These are phyloP conservation scores for Albula glossodonta DNA, from an alignment of 2,113 vertebrate genomes.

Conservation along the genomic window DNA sequence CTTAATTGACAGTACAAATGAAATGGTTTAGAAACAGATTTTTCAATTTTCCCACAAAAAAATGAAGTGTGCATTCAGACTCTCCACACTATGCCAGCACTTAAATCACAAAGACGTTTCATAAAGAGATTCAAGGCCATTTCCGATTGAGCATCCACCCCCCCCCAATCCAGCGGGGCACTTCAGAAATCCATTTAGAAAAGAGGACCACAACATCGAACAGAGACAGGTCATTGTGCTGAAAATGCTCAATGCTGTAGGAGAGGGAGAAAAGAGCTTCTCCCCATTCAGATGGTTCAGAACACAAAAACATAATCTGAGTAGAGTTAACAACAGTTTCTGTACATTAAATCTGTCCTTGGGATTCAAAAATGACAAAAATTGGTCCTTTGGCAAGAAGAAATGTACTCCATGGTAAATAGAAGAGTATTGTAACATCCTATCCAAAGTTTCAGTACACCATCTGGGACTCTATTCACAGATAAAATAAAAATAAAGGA, in stretches of 20 bases:
- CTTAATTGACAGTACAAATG: slow-evolving; percentile 79
- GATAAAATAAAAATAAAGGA: neutral
- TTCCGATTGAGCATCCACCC: slow-evolving; percentile 67
- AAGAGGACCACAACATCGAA: slow-evolving; percentile 68
- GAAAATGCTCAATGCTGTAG: slow-evolving; percentile 70
- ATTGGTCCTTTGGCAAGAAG: slow-evolving; percentile 38
- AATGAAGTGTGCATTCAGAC: slow-evolving; percentile 70
- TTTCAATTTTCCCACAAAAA: slow-evolving; percentile 70
- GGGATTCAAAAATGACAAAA: slow-evolving; percentile 24
- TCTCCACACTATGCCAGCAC: slow-evolving; percentile 75
- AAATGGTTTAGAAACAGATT: slow-evolving; percentile 71
- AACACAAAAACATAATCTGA: slow-evolving; percentile 68
- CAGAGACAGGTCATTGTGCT: slow-evolving; percentile 73
- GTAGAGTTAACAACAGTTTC: slow-evolving; percentile 55
- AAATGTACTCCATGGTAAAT: neutral
- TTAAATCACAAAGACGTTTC: slow-evolving; percentile 78
- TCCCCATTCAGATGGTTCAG: slow-evolving; percentile 43
- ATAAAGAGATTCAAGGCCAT: slow-evolving; percentile 74
- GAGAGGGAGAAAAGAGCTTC: slow-evolving; percentile 62
- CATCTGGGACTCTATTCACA: neutral
- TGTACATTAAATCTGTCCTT: slow-evolving; percentile 61
- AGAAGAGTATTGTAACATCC: neutral
- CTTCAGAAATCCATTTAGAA: slow-evolving; percentile 71
- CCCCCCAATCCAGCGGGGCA: slow-evolving; percentile 57
- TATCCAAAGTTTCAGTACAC: neutral